Evolutionary conservation across 2,797 vertebrate genomes (phyloP).

Genomic region (Sparus aurata): DNA sequence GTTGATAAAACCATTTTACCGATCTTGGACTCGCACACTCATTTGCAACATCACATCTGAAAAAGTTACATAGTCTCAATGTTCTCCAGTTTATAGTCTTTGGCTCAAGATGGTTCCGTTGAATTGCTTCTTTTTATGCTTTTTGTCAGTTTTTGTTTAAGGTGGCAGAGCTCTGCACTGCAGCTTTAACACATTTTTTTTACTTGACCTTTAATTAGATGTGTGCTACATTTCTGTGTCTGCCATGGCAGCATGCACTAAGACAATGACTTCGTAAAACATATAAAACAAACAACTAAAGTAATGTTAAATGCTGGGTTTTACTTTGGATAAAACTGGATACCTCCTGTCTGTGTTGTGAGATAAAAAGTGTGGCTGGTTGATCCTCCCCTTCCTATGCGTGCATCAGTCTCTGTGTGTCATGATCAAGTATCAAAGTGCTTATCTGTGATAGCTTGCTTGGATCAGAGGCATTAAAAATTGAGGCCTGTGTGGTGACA

Average conservation of each 20-base stretch:
- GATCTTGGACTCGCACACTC: neutral
- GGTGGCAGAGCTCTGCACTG: neutral
- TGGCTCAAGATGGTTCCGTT: neutral
- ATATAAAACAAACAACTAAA: neutral
- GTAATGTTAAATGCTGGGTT: neutral
- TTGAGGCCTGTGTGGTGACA: constrained; percentile 45
- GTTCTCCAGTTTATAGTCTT: neutral
- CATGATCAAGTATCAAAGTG: constrained; percentile 21
- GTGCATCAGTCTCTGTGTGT: neutral
- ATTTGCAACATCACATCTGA: neutral
- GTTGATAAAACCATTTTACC: neutral
- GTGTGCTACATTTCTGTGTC: neutral
- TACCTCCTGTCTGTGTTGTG: neutral
- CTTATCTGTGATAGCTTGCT: constrained; percentile 30
- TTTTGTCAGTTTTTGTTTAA: neutral
- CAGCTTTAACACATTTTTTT: constrained; percentile 4
- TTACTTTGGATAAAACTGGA: neutral
- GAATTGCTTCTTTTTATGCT: neutral
- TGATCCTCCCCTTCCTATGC: neutral
- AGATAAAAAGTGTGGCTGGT: neutral
- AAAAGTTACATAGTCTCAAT: neutral
- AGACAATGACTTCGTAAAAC: neutral
- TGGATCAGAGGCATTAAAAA: constrained; percentile 43
- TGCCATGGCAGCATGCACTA: too few relatives aligned
- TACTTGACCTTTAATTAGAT: neutral